A percentile compares a stretch with the other conserved stretches of the same genome.
phyloP scores from a whole-genome alignment of 2,888 invertebrate genomes.

The Harpalus rufipes region DNA sequence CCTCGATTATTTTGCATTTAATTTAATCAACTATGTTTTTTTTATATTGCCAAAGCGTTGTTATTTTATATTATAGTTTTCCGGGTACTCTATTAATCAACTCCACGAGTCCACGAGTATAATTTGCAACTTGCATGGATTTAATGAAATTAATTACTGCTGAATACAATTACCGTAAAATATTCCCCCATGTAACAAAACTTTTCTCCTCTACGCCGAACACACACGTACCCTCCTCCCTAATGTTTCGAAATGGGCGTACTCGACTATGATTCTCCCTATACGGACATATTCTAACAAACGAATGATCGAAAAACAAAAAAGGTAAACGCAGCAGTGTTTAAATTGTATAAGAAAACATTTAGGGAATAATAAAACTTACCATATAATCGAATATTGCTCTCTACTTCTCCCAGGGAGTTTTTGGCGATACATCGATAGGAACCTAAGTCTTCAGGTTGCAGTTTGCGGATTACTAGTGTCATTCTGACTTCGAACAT shows the following conservation, averaged over 20 bases:
- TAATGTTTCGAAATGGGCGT: slow-evolving; percentile 23
- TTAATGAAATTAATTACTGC: slow-evolving; percentile 18
- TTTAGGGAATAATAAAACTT: slow-evolving; percentile 74
- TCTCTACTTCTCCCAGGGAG: slow-evolving; percentile 92
- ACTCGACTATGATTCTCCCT: not conserved
- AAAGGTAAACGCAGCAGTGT: not conserved
- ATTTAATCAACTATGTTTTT: no score
- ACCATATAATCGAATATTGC: slow-evolving; percentile 93
- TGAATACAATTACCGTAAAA: slow-evolving; percentile 21
- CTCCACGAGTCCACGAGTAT: no score
- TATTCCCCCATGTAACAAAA: not conserved
- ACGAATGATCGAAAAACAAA: slow-evolving; percentile 26
- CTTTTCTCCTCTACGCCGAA: not conserved
- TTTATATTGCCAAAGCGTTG: no score
- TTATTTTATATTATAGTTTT: no score
- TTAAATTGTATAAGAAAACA: not conserved
- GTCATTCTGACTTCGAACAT: slow-evolving; percentile 91
- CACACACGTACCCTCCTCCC: not conserved
- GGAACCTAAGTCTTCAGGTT: slow-evolving; percentile 87
- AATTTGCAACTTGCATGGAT: not conserved
- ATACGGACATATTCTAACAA: not conserved
- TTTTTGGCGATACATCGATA: slow-evolving; percentile 93
- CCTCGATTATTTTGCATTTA: no score
- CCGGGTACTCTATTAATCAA: no score
- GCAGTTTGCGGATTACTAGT: slow-evolving; percentile 86